Conservation (phyloP, 2,113 vertebrate species). For the Archilochus colubris region DNA sequence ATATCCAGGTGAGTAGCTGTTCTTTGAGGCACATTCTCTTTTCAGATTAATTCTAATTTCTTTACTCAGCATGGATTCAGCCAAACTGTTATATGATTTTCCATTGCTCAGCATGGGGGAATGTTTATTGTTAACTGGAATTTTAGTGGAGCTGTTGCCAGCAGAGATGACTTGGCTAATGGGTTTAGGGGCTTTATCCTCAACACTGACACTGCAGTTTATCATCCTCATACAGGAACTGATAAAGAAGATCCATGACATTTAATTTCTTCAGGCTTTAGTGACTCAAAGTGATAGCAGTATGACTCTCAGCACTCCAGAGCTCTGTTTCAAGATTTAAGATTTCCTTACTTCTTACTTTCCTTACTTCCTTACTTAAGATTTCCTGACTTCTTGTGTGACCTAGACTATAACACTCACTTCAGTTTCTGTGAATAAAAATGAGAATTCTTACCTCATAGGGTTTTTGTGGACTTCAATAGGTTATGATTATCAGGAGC, state of each 20-base stretch:
- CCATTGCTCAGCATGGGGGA: slow-evolving; percentile 50
- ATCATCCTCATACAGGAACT: not conserved
- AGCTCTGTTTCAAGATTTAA: not conserved
- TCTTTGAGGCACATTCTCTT: not conserved
- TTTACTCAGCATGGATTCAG: slow-evolving; percentile 48
- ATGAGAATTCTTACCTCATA: not conserved
- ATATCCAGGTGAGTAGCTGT: slow-evolving; percentile 15
- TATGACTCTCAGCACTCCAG: not conserved
- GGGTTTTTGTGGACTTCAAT: not conserved
- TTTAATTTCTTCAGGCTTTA: not conserved
- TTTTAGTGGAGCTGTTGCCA: slow-evolving; percentile 35
- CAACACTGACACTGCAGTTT: not conserved
- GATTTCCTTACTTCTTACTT: not conserved
- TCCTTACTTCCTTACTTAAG: not conserved
- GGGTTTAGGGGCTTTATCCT: not conserved
- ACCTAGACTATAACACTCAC: not conserved
- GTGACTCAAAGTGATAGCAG: not conserved
- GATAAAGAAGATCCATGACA: not conserved
- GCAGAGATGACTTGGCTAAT: slow-evolving; percentile 23
- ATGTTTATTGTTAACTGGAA: slow-evolving; percentile 47
- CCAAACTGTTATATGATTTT: slow-evolving; percentile 67
- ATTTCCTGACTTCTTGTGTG: not conserved
- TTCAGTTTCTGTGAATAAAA: not conserved
- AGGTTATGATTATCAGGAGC: not conserved
- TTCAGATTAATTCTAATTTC: slow-evolving; percentile 54